Base-by-base conservation (phyloP, 2,888 invertebrate genomes). In the Schrankia costaestrigalis region DNA sequence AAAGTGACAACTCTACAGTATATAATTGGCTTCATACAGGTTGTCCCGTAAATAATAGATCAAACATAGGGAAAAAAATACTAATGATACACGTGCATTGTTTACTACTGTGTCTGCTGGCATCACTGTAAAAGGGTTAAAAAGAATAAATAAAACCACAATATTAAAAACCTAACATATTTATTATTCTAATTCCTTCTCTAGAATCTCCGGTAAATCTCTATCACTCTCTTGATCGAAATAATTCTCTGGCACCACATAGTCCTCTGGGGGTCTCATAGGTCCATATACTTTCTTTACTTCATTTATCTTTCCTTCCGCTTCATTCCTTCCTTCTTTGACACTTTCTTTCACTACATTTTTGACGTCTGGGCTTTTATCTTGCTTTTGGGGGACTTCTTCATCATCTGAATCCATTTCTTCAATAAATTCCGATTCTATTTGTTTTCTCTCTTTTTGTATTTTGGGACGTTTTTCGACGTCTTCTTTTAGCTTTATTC, bases 331-430 rank as follows among this genome's bases (percentile, higher is more conserved):
- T 5, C 9, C 12, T 21, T 28, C 26, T 31, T 21, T 21, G 11
- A 33, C 11, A 3, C 5, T 11, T 14, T 30, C 32, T 38, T 23
- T 23, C 21, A 28, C 29, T 31, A 29, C 26, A 6, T 31, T 25
- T 11, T 6, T 28, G 18, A 11, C 17, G 21, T 22, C 29, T 38
- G 36, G 14, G 29, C 3, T 26, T 2, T 9, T 9, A 9, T 41
- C 31, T 22, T 45, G 40, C 35, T 31, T 14, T 19, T 37, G 15
- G 21, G 37, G 28, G 35, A 14, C 48, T 18, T 32, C 38, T 44
- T 81, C 81, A 28, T 87, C 86, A 33, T 89, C 86, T 0, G 86
- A 86, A 35, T 87, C 87, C 31, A 89, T 67, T 62, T 90, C 90
- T 68, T 90, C 90, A 0, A 89, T 87, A 36, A 89, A 89, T 48